These are phyloP conservation scores for Lacanobia wlatinum DNA, from an alignment of 2,888 invertebrate species.

Conservation along the genomic window DNA sequence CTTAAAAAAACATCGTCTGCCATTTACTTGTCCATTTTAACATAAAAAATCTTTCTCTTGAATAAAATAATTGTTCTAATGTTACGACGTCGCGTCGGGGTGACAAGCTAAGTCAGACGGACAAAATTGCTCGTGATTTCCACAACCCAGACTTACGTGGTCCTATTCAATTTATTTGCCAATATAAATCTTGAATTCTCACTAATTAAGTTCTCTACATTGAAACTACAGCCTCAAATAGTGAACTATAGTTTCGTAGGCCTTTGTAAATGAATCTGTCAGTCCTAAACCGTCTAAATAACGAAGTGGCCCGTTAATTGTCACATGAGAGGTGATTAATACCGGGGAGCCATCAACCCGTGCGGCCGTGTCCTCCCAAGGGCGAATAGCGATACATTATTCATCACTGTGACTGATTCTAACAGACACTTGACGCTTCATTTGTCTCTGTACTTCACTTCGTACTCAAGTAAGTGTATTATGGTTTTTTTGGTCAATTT, in stretches of 20 bases:
- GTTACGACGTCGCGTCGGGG: neutral
- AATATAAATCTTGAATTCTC: neutral
- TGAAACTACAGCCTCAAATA: conserved; percentile 3
- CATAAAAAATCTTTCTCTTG: neutral
- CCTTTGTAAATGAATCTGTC: conserved; percentile 35
- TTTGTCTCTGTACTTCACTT: conserved; percentile 34
- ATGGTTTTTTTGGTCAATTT: conserved; percentile 18
- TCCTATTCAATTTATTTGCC: neutral
- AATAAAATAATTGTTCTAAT: neutral
- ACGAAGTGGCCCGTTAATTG: conserved; percentile 41
- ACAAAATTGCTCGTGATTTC: neutral
- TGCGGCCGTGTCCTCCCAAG: conserved; percentile 41
- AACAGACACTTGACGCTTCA: conserved; percentile 44
- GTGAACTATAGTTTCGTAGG: neutral
- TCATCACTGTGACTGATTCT: conserved; percentile 42
- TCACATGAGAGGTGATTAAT: conserved; percentile 54
- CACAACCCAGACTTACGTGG: neutral
- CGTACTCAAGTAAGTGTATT: conserved; percentile 14
- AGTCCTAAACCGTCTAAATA: conserved; percentile 24
- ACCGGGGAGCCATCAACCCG: conserved; percentile 35
- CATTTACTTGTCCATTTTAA: neutral
- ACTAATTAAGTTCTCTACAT: neutral
- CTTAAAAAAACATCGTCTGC: neutral
- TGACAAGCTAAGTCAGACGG: neutral
- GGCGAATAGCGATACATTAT: conserved; percentile 52